Evolutionary conservation across 2,113 vertebrate species (phyloP).

Genomic region (Antigone vipio): DNA sequence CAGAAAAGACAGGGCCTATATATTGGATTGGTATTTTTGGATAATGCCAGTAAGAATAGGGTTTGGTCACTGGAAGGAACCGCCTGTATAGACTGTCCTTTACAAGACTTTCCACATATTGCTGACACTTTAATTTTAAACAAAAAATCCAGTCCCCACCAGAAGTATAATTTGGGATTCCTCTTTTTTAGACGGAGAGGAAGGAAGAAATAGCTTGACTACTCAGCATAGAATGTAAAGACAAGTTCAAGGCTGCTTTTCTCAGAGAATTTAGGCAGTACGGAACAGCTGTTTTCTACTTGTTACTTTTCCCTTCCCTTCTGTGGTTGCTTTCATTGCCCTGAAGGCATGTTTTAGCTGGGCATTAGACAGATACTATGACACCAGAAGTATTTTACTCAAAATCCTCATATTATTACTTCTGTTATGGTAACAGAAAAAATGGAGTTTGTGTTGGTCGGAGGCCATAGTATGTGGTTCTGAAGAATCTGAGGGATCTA

Average conservation of each 20-base stretch:
- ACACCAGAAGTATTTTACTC: background rate
- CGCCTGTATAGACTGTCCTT: background rate
- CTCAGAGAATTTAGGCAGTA: background rate
- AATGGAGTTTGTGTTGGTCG: background rate
- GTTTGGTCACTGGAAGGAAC: background rate
- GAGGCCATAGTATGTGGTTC: background rate
- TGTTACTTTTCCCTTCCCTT: background rate
- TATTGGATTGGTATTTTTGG: background rate
- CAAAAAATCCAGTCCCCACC: background rate
- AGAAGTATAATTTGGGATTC: background rate
- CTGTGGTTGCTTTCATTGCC: background rate
- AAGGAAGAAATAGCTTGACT: background rate
- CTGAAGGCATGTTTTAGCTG: background rate
- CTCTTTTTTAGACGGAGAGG: background rate
- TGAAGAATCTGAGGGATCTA: background rate
- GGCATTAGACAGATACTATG: background rate
- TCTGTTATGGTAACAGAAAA: background rate
- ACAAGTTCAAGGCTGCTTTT: background rate
- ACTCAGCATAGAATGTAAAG: background rate
- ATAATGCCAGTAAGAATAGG: background rate
- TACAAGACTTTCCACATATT: background rate
- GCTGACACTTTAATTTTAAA: background rate
- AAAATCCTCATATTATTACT: background rate
- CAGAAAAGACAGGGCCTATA: background rate
- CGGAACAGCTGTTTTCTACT: background rate